A percentile compares a stretch with the other conserved stretches of the same genome.
These are phyloP conservation scores for Carassius carassius DNA, from an alignment of 2,113 vertebrate genomes.

Conservation along the genomic window DNA sequence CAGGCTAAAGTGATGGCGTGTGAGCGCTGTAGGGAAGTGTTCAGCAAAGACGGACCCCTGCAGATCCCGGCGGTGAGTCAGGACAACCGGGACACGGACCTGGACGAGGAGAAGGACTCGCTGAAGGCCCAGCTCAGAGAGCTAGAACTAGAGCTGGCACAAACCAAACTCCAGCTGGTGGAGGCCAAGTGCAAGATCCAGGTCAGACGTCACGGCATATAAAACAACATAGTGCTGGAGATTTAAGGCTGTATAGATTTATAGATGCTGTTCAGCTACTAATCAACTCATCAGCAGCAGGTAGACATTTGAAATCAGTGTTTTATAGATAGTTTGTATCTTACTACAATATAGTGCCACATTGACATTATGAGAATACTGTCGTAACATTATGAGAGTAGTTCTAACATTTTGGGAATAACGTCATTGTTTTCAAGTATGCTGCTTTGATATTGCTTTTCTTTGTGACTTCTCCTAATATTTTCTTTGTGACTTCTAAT, in stretches of 20 bases:
- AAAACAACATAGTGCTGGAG: background rate
- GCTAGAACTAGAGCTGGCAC: slow-evolving; percentile 95
- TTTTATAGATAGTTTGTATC: background rate
- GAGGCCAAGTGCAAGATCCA: slow-evolving; percentile 99
- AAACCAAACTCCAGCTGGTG: slow-evolving; percentile 98
- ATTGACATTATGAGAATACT: background rate
- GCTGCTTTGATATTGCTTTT: background rate
- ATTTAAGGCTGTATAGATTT: background rate
- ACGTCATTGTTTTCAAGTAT: background rate
- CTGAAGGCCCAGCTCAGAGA: slow-evolving; percentile 93
- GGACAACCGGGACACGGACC: slow-evolving; percentile 75
- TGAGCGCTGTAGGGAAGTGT: slow-evolving; percentile 91
- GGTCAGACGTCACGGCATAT: slow-evolving; percentile 70
- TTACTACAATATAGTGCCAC: background rate
- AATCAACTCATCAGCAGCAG: background rate
- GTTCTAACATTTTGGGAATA: background rate
- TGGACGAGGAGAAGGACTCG: slow-evolving; percentile 92
- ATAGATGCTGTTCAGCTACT: background rate
- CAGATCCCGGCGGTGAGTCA: slow-evolving; percentile 72
- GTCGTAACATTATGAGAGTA: too few species aligned
- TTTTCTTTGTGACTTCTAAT: background rate
- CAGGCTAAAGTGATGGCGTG: slow-evolving; percentile 94
- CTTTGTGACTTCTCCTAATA: background rate
- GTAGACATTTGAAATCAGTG: background rate
- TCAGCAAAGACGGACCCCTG: slow-evolving; percentile 86